Percentiles rank a stretch among this genome's conserved stretches.
phyloP scores from a whole-genome alignment of 1,140 invertebrate genomes.

The Dysdera silvatica region DNA sequence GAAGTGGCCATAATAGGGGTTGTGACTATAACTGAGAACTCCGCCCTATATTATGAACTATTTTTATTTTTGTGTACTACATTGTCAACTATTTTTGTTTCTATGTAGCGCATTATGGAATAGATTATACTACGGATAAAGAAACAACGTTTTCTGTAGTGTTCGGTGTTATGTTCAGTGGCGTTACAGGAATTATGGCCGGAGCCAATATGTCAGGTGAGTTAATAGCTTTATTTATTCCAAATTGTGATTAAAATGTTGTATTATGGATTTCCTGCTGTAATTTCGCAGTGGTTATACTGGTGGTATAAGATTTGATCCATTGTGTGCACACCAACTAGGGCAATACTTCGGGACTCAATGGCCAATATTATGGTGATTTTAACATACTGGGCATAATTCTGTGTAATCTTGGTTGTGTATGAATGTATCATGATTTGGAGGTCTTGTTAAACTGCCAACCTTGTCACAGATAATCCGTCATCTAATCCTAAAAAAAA shows the following conservation, averaged over 20 bases:
- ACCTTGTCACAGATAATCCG: too few species aligned
- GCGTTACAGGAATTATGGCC: slow-evolving; percentile 98
- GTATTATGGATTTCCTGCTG: neutral
- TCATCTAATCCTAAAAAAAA: too few species aligned
- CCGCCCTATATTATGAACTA: neutral
- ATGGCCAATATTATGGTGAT: too few species aligned
- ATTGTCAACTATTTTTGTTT: slow-evolving; percentile 12
- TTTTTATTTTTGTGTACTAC: neutral
- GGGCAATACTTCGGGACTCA: too few species aligned
- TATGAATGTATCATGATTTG: too few species aligned
- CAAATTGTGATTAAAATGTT: neutral
- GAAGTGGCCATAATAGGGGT: too few species aligned
- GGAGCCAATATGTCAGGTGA: slow-evolving; percentile 97
- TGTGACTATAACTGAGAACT: too few species aligned
- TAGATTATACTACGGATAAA: slow-evolving; percentile 72
- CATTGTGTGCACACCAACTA: too few species aligned
- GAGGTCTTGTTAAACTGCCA: too few species aligned
- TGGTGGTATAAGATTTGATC: too few species aligned
- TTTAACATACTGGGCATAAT: too few species aligned
- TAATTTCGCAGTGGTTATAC: neutral
- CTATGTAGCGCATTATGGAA: slow-evolving; percentile 57
- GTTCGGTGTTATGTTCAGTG: slow-evolving; percentile 80
- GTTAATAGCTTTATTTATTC: slow-evolving; percentile 13
- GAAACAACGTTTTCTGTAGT: slow-evolving; percentile 78
- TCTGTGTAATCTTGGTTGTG: too few species aligned